These are phyloP conservation scores for Patella pellucida DNA, from an alignment of 2,888 invertebrate species.

Conservation along the genomic window DNA sequence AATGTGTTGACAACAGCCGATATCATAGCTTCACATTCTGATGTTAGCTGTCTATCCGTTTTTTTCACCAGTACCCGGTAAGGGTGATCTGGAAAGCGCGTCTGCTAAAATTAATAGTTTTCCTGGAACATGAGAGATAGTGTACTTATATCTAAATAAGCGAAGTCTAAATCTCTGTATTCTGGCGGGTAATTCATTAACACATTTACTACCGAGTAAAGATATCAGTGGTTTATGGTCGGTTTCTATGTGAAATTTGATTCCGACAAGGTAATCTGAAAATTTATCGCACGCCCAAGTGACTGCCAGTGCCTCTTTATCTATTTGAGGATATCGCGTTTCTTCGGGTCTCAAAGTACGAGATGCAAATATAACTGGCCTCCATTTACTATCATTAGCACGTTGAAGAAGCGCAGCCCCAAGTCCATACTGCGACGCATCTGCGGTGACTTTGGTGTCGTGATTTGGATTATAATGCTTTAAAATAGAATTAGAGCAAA, in stretches of 20 bases:
- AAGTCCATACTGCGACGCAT: background rate
- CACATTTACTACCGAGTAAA: background rate
- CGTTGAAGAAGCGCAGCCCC: background rate
- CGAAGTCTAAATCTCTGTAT: slow-evolving; percentile 30
- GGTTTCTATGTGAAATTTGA: no score
- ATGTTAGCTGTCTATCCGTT: no score
- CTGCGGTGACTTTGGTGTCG: background rate
- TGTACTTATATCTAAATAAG: no score
- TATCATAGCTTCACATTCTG: background rate
- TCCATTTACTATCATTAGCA: background rate
- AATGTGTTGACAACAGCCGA: background rate
- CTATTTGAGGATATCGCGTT: background rate
- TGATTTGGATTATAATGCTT: slow-evolving; percentile 1
- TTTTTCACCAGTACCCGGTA: background rate
- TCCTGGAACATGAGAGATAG: no score
- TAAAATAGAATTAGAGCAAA: background rate
- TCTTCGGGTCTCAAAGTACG: background rate
- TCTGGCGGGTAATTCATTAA: slow-evolving; percentile 19
- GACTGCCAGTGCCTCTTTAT: slow-evolving; percentile 16
- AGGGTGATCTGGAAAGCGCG: background rate
- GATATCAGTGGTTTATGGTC: slow-evolving; percentile 11
- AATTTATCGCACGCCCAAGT: no score
- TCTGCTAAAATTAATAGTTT: slow-evolving; percentile 17
- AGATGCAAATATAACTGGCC: background rate
- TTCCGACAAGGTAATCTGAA: no score